Evolutionary conservation across 2,113 vertebrate species (phyloP).

Genomic region (Chionis minor): DNA sequence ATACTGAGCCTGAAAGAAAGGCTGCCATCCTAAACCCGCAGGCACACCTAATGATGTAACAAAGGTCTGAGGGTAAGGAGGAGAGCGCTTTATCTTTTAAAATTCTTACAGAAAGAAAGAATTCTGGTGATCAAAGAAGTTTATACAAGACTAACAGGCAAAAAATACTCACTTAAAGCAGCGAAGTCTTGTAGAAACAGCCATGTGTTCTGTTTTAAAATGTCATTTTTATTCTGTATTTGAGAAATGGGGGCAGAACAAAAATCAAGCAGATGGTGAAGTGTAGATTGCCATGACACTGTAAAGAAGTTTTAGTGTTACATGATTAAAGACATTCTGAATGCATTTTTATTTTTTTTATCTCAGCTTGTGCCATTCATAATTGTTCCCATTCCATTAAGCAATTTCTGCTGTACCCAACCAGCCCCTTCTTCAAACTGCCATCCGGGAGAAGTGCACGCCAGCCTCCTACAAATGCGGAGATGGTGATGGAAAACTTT

Average conservation of each 20-base stretch:
- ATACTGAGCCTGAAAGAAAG: neutral
- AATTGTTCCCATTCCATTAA: constrained; percentile 12
- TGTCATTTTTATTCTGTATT: constrained; percentile 33
- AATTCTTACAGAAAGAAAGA: neutral
- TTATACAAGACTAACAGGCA: constrained; percentile 26
- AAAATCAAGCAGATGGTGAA: constrained; percentile 36
- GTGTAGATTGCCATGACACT: constrained; percentile 40
- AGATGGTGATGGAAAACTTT: neutral
- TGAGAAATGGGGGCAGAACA: constrained; percentile 35
- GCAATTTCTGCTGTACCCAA: neutral
- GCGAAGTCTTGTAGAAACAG: constrained; percentile 16
- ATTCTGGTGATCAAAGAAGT: neutral
- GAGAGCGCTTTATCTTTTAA: neutral
- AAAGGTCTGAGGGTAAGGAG: neutral
- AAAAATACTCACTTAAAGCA: constrained; percentile 23
- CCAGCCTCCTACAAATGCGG: neutral
- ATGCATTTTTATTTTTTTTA: constrained; percentile 15
- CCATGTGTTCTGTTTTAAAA: constrained; percentile 45
- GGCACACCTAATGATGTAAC: neutral
- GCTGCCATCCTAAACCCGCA: neutral
- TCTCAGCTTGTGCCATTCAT: constrained; percentile 36
- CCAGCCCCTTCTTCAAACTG: neutral
- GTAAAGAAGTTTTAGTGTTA: constrained; percentile 57
- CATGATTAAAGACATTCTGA: constrained; percentile 67
- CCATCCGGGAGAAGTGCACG: neutral